A percentile compares a stretch with the other conserved stretches of the same genome.
Evolutionary conservation across 1,140 invertebrate species (phyloP).

Genomic region (Brevipalpus yothersi): DNA sequence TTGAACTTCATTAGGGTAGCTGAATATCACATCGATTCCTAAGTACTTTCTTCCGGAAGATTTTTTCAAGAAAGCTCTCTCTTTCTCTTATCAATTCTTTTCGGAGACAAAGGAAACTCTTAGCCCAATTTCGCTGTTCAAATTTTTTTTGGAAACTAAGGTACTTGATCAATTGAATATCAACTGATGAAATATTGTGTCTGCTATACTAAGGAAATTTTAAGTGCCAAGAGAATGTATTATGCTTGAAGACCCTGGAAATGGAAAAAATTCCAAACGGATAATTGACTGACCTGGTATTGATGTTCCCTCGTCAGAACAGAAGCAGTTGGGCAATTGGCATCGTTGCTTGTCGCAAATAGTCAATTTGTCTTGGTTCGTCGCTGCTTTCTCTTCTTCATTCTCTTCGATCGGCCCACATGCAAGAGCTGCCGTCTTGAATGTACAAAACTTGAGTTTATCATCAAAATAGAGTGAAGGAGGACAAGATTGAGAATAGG

Average conservation of each 20-base stretch:
- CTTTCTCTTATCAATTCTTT: too few relatives aligned
- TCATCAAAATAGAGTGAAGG: slow-evolving; percentile 71
- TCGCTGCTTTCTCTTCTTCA: neutral
- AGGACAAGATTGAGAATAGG: slow-evolving; percentile 30
- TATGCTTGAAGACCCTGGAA: too few relatives aligned
- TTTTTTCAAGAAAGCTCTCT: too few relatives aligned
- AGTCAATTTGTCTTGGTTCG: slow-evolving; percentile 6
- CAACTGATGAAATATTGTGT: neutral
- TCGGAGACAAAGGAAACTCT: too few relatives aligned
- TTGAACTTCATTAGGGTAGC: neutral
- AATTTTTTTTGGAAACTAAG: too few relatives aligned
- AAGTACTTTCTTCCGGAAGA: too few relatives aligned
- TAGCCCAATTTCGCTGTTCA: too few relatives aligned
- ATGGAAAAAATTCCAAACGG: neutral
- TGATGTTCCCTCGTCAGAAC: slow-evolving; percentile 62
- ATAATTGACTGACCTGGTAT: slow-evolving; percentile 34
- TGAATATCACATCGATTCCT: too few relatives aligned
- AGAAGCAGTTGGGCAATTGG: slow-evolving; percentile 67
- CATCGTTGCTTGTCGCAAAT: slow-evolving; percentile 51
- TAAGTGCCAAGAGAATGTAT: too few relatives aligned
- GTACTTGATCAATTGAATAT: neutral
- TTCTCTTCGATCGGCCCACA: slow-evolving; percentile 44
- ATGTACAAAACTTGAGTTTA: slow-evolving; percentile 65
- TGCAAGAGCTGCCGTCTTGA: slow-evolving; percentile 54
- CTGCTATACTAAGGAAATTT: neutral